Percentiles rank a stretch among this genome's conserved stretches.
These are phyloP conservation scores for Eupithecia dodoneata DNA, from an alignment of 2,888 invertebrate species.

Conservation along the genomic window DNA sequence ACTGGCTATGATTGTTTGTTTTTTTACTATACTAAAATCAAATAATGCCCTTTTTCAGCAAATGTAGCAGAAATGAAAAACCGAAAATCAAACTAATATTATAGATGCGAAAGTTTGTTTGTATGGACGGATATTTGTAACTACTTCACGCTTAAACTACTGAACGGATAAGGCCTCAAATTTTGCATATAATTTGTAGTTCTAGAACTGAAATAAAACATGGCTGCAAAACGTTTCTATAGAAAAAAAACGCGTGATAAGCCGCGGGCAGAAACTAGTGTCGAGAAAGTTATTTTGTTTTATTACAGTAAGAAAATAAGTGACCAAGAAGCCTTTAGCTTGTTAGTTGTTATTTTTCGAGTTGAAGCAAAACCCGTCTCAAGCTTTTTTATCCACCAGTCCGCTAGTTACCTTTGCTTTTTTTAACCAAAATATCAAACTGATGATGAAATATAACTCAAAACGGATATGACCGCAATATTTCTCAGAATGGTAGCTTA, in stretches of 20 bases:
- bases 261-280: too few relatives aligned
- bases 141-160: too few relatives aligned
- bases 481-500: slow-evolving; percentile 6
- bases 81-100: too few relatives aligned
- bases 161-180: too few relatives aligned
- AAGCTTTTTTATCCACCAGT: neutral
- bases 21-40: neutral
- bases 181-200: too few relatives aligned
- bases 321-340: neutral
- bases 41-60: neutral
- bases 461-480: slow-evolving; percentile 4
- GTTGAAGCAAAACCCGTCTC: neutral
- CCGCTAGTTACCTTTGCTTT: neutral
- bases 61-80: too few relatives aligned
- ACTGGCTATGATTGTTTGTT: neutral
- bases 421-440: neutral
- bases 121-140: too few relatives aligned
- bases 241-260: too few relatives aligned
- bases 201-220: too few relatives aligned
- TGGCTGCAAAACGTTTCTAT: too few relatives aligned
- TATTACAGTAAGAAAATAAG: neutral
- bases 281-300: neutral
- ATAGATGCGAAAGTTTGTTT: too few relatives aligned
- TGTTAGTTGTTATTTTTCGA: too few relatives aligned
- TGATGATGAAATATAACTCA: slow-evolving; percentile 1